A percentile compares a stretch with the other conserved stretches of the same genome.
Evolutionary conservation across 1,140 invertebrate species (phyloP).

Genomic region (Nasonia longicornis): DNA sequence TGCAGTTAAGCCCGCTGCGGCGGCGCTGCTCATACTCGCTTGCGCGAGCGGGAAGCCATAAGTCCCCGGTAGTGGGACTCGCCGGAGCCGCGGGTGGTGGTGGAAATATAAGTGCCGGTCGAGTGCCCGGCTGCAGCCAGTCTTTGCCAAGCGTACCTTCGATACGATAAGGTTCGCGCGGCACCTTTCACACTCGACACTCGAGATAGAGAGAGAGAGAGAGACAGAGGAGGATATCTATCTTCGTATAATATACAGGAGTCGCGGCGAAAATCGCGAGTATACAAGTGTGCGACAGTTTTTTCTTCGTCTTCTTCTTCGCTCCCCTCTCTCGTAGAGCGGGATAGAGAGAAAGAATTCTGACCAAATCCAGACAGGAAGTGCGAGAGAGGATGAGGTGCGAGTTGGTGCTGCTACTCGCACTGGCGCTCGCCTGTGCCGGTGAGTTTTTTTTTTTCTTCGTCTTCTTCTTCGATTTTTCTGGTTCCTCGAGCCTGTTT

Average conservation of each 20-base stretch:
- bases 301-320: background rate
- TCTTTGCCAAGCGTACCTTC: slow-evolving; percentile 64
- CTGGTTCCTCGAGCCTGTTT: no score
- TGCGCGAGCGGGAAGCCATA: background rate
- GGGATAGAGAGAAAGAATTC: background rate
- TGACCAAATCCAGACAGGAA: slow-evolving; percentile 28
- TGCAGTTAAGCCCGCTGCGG: background rate
- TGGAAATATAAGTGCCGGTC: slow-evolving; percentile 67
- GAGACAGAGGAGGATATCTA: background rate
- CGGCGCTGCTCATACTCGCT: background rate
- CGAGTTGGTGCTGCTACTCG: slow-evolving; percentile 57
- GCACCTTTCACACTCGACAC: slow-evolving; percentile 40
- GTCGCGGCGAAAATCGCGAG: background rate
- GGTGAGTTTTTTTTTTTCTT: slow-evolving; percentile 60
- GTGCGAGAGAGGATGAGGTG: slow-evolving; percentile 56
- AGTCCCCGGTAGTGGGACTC: slow-evolving; percentile 18
- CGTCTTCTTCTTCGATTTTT: background rate
- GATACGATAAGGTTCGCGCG: slow-evolving; percentile 57
- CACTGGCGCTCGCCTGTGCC: slow-evolving; percentile 55
- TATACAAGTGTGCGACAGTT: slow-evolving; percentile 33
- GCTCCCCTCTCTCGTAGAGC: slow-evolving; percentile 11
- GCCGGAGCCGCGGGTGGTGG: slow-evolving; percentile 58
- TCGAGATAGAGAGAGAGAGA: background rate
- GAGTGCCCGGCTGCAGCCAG: slow-evolving; percentile 64
- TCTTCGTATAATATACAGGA: background rate